phyloP scores from a whole-genome alignment of 2,113 vertebrate genomes.

The Hemiscyllium ocellatum region DNA sequence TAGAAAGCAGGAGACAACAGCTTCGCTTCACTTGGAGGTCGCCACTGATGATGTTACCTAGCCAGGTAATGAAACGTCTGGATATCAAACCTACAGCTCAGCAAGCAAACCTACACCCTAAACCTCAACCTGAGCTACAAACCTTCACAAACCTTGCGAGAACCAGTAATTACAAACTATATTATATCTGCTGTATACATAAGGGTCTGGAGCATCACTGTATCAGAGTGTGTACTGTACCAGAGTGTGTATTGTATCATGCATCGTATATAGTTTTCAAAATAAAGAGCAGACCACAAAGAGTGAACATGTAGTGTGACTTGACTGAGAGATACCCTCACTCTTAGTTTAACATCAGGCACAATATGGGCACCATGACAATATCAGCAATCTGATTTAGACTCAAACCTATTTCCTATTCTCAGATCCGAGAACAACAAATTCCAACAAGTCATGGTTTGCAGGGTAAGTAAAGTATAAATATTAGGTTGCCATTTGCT shows the following conservation, averaged over 20 bases:
- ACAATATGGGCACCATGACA: not conserved
- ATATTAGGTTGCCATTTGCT: not conserved
- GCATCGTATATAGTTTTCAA: not conserved
- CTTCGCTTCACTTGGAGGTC: too few relatives aligned
- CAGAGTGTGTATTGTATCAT: not conserved
- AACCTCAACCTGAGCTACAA: too few relatives aligned
- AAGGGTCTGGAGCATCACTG: not conserved
- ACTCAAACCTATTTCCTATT: not conserved
- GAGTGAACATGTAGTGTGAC: not conserved
- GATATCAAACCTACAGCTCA: too few relatives aligned
- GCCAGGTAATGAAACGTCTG: too few relatives aligned
- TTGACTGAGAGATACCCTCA: not conserved
- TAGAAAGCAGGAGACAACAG: too few relatives aligned
- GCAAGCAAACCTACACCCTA: too few relatives aligned
- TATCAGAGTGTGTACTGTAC: too few relatives aligned
- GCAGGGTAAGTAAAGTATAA: not conserved
- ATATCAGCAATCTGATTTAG: not conserved
- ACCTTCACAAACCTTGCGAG: too few relatives aligned
- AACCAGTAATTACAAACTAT: not conserved
- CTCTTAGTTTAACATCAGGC: not conserved
- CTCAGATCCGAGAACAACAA: not conserved
- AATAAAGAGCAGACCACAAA: not conserved
- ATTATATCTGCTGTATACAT: not conserved
- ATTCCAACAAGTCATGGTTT: not conserved
- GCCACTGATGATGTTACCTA: too few relatives aligned